Base-by-base conservation (phyloP, 2,888 invertebrate genomes). In the Ligdia adustata region DNA sequence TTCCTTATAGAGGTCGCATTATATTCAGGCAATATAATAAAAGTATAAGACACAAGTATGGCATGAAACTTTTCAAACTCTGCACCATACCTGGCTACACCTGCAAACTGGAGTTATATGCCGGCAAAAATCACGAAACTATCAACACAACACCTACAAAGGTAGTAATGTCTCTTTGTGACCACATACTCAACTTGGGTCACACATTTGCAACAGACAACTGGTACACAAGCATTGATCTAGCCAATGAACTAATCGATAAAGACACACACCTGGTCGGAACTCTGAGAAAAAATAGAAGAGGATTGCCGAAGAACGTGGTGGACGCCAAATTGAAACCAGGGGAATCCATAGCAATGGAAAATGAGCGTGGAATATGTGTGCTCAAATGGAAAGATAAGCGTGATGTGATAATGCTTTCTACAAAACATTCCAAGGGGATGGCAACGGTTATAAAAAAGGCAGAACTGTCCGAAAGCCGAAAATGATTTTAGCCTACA, bases 191-290 rank as follows among this genome's bases (percentile, higher is more conserved):
- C 3, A 48, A 64, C 26, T 63, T 64, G 59, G 71, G 69, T 0
- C 67, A 72, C 37, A 66, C 64, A 4, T 9, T 72, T 13, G 53
- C 48, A 18, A 70, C 68, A 7, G 70, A 73, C 49, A 73, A 72
- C 43, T 71, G 62, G 60, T 70, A 70, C 43, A 72, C 72, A 22
- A 72, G 66, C 53, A 42, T 75, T 9, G 54, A 65, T 4, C 51
- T 76, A 33, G 74, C 69, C 14, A 41, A 65, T 24, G 24, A 64
- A 31, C 55, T 77, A 37, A 44, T 75, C 34, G 27, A 63, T 6
- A 55, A 69, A 35, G 57, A 70, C 27, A 73, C 71, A 4, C 67
- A 75, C 60, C 50, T 73, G 14, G 52, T 71, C 40, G 73, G 73
- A 9, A 76, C 72, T 29, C 34, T 75, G 22, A 52, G 71, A 52